These are phyloP conservation scores for Pseudomyrmex concolor DNA, from an alignment of 1,140 invertebrate genomes.

Conservation along the genomic window DNA sequence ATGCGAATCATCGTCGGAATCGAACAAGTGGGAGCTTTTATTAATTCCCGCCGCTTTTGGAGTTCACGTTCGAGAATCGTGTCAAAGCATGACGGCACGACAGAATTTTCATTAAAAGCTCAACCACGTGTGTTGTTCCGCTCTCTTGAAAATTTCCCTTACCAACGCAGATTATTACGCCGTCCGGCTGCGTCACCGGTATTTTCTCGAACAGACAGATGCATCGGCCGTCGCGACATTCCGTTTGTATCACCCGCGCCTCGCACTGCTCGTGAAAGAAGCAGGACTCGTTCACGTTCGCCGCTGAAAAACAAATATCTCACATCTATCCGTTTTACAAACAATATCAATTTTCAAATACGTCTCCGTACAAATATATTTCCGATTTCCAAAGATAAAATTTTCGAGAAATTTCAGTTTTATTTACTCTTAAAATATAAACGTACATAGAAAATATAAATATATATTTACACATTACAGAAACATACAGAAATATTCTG, in stretches of 20 bases:
- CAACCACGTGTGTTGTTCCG: not conserved
- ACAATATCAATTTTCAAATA: not conserved
- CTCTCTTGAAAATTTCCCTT: conserved; percentile 69
- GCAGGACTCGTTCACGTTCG: conserved; percentile 91
- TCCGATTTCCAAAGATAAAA: no score
- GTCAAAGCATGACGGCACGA: conserved; percentile 5
- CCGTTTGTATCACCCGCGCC: conserved; percentile 88
- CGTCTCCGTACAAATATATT: no score
- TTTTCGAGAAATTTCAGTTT: no score
- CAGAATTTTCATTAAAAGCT: conserved; percentile 42
- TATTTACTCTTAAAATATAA: not conserved
- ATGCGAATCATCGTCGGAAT: not conserved
- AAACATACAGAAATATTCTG: no score
- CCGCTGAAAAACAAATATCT: conserved; percentile 85
- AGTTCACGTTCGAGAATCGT: not conserved
- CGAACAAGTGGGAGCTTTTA: not conserved
- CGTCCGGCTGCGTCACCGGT: conserved; percentile 88
- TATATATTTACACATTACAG: no score
- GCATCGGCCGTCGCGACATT: conserved; percentile 91
- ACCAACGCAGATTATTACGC: conserved; percentile 90
- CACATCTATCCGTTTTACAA: not conserved
- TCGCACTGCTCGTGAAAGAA: conserved; percentile 94
- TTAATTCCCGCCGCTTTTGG: not conserved
- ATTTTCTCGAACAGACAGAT: conserved; percentile 91
- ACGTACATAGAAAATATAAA: no score